Evolutionary conservation across 1,140 invertebrate species (phyloP), one percentile per base, ranked within the genome.

Genomic region (Zaprionus africanus): DNA sequence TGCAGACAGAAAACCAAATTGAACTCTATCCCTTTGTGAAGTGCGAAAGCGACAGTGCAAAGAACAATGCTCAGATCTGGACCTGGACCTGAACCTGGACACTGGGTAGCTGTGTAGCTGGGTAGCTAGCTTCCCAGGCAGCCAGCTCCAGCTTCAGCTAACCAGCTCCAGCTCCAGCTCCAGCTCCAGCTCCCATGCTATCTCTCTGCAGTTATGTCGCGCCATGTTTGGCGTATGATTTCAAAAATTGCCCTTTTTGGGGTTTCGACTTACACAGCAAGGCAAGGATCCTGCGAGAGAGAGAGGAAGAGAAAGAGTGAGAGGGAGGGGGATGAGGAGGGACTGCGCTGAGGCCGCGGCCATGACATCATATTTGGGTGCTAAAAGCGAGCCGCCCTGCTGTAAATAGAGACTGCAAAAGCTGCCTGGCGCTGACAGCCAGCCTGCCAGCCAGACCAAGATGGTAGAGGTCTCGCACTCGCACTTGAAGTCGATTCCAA

Each of bases 351-450:
- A 64, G 78, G 73, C 77, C 68, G 66, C 69, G 61, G 69, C 84
- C 90, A 90, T 91, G 84, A 91, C 88, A 91, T 91, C 88, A 91
- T 91, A 91, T 91, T 91, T 91, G 90, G 84, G 79, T 68, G 84
- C 82, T 91, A 91, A 91, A 91, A 91, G 87, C 76, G 67, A 86
- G 90, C 88, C 88, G 88, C 79, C 84, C 81, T 75, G 56, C 49
- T 62, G 70, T 82, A 88, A 88, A 88, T 88, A 88, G 84, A 88
- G 84, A 88, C 85, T 65, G 84, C 78, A 88, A 90, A 81, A 75
- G 78, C 57, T 66, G 72, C 64, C 78, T 56, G 76, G 75, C 76
- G 72, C 76, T 78, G 76, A 78, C 76, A 78, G 76, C 38, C 41
- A 19, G 41, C 41, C 76, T 76, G 76, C 38, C 41, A 19, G 41